Evolutionary conservation across 1,140 invertebrate genomes (phyloP), one percentile per base, ranked within the genome.

Genomic region (Stegodyphus mimosarum): DNA sequence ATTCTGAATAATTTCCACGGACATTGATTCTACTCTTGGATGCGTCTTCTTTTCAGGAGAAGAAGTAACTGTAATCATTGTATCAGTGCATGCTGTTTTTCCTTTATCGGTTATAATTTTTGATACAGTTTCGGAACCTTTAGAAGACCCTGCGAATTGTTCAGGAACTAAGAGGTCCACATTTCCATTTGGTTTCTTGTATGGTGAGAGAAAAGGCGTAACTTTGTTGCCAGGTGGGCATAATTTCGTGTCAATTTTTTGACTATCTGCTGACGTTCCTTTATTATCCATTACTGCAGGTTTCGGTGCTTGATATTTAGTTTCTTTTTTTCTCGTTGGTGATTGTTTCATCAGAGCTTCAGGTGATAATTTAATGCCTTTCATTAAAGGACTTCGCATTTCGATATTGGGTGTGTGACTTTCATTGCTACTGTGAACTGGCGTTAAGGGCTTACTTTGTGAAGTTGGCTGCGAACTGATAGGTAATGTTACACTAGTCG

Each of bases 271-370:
- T 5, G 49, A 6, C 7, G 48, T 17, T 17, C 10, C 18, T 48
- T 73, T 33, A 17, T 52, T 7, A 17, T 7, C n/a, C 15, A 13
- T 74, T 83, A 74, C 72, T 15, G 10, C 50, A 11, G 81, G 81
- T 50, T 76, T 67, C 17, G 81, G 81, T 48, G 73, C 81, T 55
- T 67, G 72, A 48, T 84, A 75, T 60, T 84, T 81, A 7, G 13
- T 49, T 48, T 80, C 77, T 49, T 80, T 73, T 66, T 18, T 33
- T 33, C 33, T 33, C 33, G 33, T 33, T 5, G 18, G 11, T 7
- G 72, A 13, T 13, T 76, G 50, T 49, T 76, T 84, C 15, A 76
- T 17, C 17, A 76, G 63, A 67, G 72, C 33, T 55, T 84, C 81
- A 13, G 81, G 72, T n/a, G 71, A 84, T 55, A 76, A 18, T 9